Evolutionary conservation across 2,113 vertebrate species (phyloP).

Genomic region (Solea solea): DNA sequence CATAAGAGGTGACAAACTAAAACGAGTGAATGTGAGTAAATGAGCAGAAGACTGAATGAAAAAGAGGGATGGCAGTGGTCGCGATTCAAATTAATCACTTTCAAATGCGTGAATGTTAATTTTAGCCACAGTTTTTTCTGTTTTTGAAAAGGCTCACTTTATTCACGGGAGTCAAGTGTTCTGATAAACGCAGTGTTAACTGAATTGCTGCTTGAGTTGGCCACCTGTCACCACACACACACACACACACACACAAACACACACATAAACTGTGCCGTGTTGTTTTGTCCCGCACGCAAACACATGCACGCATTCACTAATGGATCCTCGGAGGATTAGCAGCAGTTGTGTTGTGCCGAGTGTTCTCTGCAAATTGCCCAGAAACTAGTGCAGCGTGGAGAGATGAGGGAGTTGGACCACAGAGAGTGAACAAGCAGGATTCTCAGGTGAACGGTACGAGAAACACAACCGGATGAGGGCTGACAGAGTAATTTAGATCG

Average conservation of each 20-base stretch:
- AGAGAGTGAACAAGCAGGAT: constrained; percentile 23
- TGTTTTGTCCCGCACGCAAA: constrained; percentile 13
- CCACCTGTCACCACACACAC: constrained; percentile 56
- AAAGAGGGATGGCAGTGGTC: constrained; percentile 40
- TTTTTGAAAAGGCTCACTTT: constrained; percentile 28
- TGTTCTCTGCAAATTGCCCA: constrained; percentile 45
- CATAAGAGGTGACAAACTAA: constrained; percentile 1
- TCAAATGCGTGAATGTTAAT: constrained; percentile 16
- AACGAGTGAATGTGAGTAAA: neutral
- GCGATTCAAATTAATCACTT: constrained; percentile 40
- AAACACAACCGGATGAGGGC: constrained; percentile 19
- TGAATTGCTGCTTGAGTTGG: constrained; percentile 56
- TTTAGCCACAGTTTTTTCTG: constrained; percentile 17
- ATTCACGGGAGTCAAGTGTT: constrained; percentile 45
- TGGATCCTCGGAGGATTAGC: constrained; percentile 39
- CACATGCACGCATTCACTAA: constrained; percentile 14
- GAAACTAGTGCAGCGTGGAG: constrained; percentile 56
- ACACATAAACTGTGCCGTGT: constrained; percentile 21
- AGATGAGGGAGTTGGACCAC: constrained; percentile 41
- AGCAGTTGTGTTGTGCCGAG: constrained; percentile 27
- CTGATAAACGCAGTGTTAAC: constrained; percentile 52
- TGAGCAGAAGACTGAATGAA: constrained; percentile 7
- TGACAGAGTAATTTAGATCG: neutral
- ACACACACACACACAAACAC: constrained; percentile 13
- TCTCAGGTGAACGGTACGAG: constrained; percentile 40